phyloP scores from a whole-genome alignment of 2,888 invertebrate species.

The Drosophila pegasa region DNA sequence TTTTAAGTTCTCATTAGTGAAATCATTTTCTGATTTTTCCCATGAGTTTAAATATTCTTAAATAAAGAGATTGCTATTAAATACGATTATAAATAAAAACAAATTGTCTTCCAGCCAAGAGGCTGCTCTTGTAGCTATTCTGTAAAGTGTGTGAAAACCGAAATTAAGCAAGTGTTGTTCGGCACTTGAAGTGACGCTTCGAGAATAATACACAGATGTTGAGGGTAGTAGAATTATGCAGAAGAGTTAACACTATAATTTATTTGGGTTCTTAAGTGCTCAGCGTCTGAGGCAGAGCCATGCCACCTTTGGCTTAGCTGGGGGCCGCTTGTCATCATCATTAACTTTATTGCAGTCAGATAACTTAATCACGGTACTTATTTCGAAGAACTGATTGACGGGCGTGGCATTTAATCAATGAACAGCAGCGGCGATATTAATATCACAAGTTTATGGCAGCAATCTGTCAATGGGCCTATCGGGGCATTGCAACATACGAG shows the following conservation, averaged over 20 bases:
- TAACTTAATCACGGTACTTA: slow-evolving; percentile 49
- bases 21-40: no score
- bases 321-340: slow-evolving; percentile 47
- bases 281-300: slow-evolving; percentile 48
- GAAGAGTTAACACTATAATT: slow-evolving; percentile 9
- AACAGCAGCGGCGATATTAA: slow-evolving; percentile 25
- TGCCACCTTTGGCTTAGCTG: slow-evolving; percentile 3
- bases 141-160: no score
- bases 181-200: no score
- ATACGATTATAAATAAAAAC: no score
- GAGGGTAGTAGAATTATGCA: no score
- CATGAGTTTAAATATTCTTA: no score
- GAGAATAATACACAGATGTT: no score
- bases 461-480: slow-evolving; percentile 53
- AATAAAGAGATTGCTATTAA: no score
- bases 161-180: no score
- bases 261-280: slow-evolving; percentile 13
- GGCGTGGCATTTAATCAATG: slow-evolving; percentile 63
- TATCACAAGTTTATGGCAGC: slow-evolving; percentile 21
- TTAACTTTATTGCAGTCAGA: slow-evolving; percentile 24
- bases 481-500: slow-evolving; percentile 46
- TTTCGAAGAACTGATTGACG: slow-evolving; percentile 52
- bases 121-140: no score
- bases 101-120: no score
- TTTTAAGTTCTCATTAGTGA: no score